These are phyloP conservation scores for Gallinago undulata DNA, from an alignment of 2,113 vertebrate species.

Conservation along the genomic window DNA sequence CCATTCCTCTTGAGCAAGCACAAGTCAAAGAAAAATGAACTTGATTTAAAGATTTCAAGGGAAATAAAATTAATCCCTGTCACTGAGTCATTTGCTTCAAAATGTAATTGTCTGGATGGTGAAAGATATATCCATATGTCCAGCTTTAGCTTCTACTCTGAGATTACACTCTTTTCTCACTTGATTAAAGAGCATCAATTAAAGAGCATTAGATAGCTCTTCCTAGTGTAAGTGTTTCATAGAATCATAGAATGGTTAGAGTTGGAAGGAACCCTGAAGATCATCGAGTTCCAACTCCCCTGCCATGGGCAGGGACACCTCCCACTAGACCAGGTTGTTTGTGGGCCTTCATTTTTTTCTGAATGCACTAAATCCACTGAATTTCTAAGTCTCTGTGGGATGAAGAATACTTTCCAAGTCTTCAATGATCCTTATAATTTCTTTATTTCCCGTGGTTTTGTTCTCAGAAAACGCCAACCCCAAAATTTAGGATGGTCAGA, in stretches of 20 bases:
- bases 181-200: conserved; percentile 5
- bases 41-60: not conserved
- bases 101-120: not conserved
- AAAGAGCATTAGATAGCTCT: not conserved
- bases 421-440: not conserved
- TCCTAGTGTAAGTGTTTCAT: not conserved
- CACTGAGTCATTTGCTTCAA: not conserved
- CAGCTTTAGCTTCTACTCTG: not conserved
- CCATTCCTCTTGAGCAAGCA: not conserved
- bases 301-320: too few species aligned
- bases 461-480: not conserved
- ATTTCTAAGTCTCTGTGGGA: not conserved
- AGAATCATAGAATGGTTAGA: too few species aligned
- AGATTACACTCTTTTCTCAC: not conserved
- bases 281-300: too few species aligned
- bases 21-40: not conserved
- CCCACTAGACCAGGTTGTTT: not conserved
- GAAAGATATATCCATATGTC: not conserved
- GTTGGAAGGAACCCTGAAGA: too few species aligned
- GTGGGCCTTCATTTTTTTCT: not conserved
- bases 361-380: not conserved
- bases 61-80: not conserved
- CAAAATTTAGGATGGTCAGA: not conserved
- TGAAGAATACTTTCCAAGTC: not conserved
- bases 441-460: not conserved